Evolutionary conservation across 2,113 vertebrate species (phyloP), one percentile per base, ranked within the genome.

Genomic region (Corvus cornix): DNA sequence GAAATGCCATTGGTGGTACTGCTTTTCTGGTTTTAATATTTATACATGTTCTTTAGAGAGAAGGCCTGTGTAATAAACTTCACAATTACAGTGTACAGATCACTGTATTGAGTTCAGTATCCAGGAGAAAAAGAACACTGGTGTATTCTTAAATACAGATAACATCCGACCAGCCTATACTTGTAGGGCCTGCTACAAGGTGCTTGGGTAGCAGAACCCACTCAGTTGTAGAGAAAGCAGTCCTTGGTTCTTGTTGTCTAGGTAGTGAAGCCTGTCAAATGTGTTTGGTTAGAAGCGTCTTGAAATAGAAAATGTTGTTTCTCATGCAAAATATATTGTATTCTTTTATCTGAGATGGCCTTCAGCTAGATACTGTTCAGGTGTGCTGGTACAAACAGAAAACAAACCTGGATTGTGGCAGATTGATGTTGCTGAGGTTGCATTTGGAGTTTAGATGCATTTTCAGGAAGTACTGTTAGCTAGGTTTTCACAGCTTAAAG

Each of bases 151-250:
- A 19, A 77, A 21, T 73, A 5, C 11, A 66, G 64, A 41, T 26
- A 22, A 4, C 58, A 30, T 30, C 0, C 0, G 26, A 52, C 48
- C 60, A 89, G 63, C 37, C 43, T 70, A 0, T 81, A 11, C 37
- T 84, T 84, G 46, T 7, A 63, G 52, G 59, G 20, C 69, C 52
- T 85, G 52, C 26, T 78, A 0, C 2, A 2, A n/a, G 44, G 31
- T 85, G 53, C 17, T 82, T 51, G 21, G 48, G 48, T n/a, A 33
- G 84, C 48, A 87, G 60, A 87, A 66, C 27, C 22, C 11, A 11
- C n/a, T 60, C 27, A 56, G 16, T 68, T 46, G 18, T 13, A 24
- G 51, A 46, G 53, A 3, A 3, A 76, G 23, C 43, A 37, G 52
- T 31, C 13, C 18, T 89, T 33, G 27, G 26, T 87, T 84, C 41